Base-by-base conservation (phyloP, 2,113 vertebrate species). In the Ibidorhyncha struthersii region DNA sequence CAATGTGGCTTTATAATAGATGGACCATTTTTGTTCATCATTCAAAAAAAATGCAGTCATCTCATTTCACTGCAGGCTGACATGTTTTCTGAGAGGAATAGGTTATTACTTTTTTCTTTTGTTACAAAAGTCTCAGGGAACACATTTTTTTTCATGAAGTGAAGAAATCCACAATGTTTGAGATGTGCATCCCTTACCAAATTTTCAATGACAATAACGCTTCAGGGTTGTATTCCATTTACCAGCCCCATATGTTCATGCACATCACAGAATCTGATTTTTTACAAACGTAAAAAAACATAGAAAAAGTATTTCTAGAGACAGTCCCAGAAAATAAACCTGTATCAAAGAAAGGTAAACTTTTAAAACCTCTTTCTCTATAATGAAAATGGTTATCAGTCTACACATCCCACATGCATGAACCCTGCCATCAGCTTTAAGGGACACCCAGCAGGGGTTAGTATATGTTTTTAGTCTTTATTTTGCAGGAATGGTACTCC, bases 21-120 rank as follows among this genome's bases (percentile, higher is more conserved):
- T 73, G 53, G 38, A 34, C 45, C 26, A 71, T 71, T 94, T 95
- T 67, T 66, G 12, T 67, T 96, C 41, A 92, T 82, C 77, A 90
- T 82, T 67, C 70, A 69, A 90, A 96, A 87, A 38, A 85, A 96
- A 96, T 17, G 38, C n/a, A 93, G 55, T 50, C 70, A 91, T 82
- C 65, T 74, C 63, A 93, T 90, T 80, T 89, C 73, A 82, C 26
- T 71, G 56, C 56, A 73, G 53, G 43, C 74, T 90, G 85, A 89
- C 36, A 83, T 70, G n/a, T 82, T 95, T 92, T 70, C 76, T 80
- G 38, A 92, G 59, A 94, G 71, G 20, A 90, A 53, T 66, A 29
- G 26, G 16, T 81, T 69, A 94, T 43, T 79, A 86, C 20, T 85
- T 92, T 89, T 80, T 58, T 90, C 61, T 93, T 91, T 78, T 82